Conservation (phyloP, 2,888 invertebrate genomes). For the Abrostola tripartita region DNA sequence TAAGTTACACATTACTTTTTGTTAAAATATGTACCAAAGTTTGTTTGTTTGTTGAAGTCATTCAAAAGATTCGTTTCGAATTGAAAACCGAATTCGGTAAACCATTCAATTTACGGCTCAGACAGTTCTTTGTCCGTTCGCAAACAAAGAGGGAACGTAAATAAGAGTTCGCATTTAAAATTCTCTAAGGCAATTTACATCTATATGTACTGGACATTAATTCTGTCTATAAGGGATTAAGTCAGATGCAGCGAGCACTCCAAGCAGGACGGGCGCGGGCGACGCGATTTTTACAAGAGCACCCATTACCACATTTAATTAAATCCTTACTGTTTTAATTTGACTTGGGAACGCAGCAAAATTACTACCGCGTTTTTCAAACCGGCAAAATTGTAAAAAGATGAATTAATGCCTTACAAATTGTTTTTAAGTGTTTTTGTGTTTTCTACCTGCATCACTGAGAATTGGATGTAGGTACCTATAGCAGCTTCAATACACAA, state of each 20-base stretch:
- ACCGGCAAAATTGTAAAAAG: conserved; percentile 56
- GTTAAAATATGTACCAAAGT: background rate
- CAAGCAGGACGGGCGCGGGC: conserved; percentile 40
- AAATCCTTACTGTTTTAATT: conserved; percentile 85
- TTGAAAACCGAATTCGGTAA: conserved; percentile 23
- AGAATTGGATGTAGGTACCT: conserved; percentile 11
- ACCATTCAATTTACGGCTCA: conserved; percentile 40
- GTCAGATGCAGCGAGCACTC: conserved; percentile 73
- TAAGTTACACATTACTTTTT: background rate
- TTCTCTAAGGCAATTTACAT: conserved; percentile 57
- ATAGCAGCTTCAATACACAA: background rate
- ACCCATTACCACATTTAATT: conserved; percentile 85
- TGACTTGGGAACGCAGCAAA: conserved; percentile 76
- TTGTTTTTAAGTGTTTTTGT: conserved; percentile 48
- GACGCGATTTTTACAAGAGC: conserved; percentile 80
- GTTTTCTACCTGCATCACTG: conserved; percentile 19
- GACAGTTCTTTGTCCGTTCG: conserved; percentile 25
- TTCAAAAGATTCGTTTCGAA: conserved; percentile 12
- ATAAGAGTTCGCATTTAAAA: conserved; percentile 56
- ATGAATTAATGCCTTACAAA: conserved; percentile 61
- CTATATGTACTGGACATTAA: conserved; percentile 61
- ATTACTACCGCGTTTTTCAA: conserved; percentile 73
- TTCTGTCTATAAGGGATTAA: conserved; percentile 69
- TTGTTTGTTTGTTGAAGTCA: conserved; percentile 1
- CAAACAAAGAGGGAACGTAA: conserved; percentile 45